Conservation (phyloP, 37 sponge, comb jelly and placozoan genomes). For the Diacarnus erythraeanus region DNA sequence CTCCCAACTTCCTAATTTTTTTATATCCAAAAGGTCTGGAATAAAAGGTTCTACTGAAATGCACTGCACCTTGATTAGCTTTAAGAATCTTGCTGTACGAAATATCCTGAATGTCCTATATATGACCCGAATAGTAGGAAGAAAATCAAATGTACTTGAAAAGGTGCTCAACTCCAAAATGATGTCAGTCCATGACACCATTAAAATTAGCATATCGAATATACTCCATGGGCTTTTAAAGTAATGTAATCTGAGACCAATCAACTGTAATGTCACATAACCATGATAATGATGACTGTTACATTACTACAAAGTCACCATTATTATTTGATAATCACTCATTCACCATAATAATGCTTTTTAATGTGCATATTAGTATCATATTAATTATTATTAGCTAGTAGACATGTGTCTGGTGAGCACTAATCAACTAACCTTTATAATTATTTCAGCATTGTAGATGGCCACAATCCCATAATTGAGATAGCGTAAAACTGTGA, state of each 20-base stretch:
- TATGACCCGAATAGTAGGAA: constrained; percentile 35
- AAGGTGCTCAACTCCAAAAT: constrained; percentile 28
- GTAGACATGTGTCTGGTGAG: too few species aligned
- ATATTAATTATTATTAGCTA: too few species aligned
- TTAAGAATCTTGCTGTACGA: constrained; percentile 31
- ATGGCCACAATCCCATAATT: constrained; percentile 67
- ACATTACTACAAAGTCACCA: too few species aligned
- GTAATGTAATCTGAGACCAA: constrained; percentile 81
- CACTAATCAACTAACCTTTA: constrained; percentile 76
- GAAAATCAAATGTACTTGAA: too few species aligned
- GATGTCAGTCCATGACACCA: constrained; percentile 68
- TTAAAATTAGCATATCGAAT: constrained; percentile 73
- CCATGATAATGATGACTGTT: too few species aligned
- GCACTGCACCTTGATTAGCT: constrained; percentile 63
- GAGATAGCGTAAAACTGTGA: constrained; percentile 26
- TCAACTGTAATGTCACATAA: constrained; percentile 28
- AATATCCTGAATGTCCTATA: constrained; percentile 72
- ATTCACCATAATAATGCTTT: too few species aligned
- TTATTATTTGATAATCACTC: too few species aligned
- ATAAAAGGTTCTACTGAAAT: too few species aligned
- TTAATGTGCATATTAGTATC: too few species aligned
- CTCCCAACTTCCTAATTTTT: too few species aligned
- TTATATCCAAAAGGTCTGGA: too few species aligned
- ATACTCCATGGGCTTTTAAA: constrained; percentile 76
- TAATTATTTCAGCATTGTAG: constrained; percentile 71